A percentile compares a stretch with the other conserved stretches of the same genome.
phyloP scores from a whole-genome alignment of 2,888 invertebrate genomes.

The Standfussiana lucernea region DNA sequence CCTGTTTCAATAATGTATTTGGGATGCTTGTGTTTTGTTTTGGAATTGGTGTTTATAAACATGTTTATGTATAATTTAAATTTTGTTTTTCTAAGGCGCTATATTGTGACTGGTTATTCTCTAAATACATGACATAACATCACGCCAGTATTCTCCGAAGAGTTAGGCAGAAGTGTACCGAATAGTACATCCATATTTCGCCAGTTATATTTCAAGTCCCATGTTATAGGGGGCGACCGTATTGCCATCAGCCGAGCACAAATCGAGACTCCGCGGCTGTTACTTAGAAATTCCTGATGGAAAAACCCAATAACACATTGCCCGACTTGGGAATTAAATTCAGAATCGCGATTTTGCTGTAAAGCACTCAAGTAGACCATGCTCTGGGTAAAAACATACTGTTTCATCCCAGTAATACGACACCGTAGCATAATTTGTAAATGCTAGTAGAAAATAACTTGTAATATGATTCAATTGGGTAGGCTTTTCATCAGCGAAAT shows the following conservation, averaged over 20 bases:
- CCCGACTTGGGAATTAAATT: background rate
- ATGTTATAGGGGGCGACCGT: background rate
- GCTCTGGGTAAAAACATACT: too few species aligned
- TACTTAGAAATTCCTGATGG: background rate
- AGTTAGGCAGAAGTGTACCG: background rate
- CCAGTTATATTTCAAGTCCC: background rate
- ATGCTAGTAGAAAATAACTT: background rate
- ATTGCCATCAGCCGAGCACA: too few species aligned
- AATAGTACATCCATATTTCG: background rate
- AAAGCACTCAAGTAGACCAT: too few species aligned
- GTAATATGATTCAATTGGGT: background rate
- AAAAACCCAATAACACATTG: background rate
- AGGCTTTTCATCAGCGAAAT: background rate
- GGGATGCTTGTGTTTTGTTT: conserved; percentile 10
- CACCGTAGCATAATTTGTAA: too few species aligned
- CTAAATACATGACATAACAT: background rate
- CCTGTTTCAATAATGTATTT: conserved; percentile 45
- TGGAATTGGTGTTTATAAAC: background rate
- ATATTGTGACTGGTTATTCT: background rate
- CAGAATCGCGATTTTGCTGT: background rate
- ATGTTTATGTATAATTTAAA: background rate
- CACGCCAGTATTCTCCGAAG: background rate
- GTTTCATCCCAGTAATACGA: background rate
- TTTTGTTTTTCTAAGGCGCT: background rate
- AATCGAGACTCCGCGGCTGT: too few species aligned